phyloP scores from a whole-genome alignment of 2,797 vertebrate genomes.

The Acanthornis magna region DNA sequence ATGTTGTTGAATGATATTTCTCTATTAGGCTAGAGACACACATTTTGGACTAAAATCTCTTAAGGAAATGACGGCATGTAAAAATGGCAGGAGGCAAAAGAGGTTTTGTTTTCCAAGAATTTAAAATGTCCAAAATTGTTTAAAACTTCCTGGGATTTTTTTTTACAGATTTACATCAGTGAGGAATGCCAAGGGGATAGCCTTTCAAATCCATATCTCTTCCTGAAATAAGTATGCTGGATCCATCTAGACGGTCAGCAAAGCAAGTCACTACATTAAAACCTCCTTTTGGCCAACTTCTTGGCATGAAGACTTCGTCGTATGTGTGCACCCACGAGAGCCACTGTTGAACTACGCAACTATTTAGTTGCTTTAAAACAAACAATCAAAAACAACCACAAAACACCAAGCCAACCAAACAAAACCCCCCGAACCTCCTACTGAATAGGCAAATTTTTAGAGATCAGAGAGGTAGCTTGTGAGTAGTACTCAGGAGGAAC shows the following conservation, averaged over 20 bases:
- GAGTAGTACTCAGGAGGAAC: not conserved
- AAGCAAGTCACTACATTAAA: not conserved
- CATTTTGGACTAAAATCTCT: not conserved
- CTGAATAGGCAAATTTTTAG: not conserved
- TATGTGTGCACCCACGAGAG: not conserved
- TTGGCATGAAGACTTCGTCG: not conserved
- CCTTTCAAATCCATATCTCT: not conserved
- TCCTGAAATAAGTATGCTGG: not conserved
- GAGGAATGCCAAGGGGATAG: not conserved
- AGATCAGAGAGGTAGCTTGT: not conserved
- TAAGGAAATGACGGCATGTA: not conserved
- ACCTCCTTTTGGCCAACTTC: not conserved
- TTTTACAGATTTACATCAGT: not conserved
- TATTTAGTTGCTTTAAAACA: not conserved
- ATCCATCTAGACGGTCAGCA: not conserved
- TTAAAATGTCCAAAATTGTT: not conserved
- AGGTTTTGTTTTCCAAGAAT: not conserved
- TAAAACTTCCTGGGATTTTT: not conserved
- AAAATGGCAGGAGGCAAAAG: not conserved
- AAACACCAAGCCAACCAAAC: accelerated
- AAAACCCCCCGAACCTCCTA: accelerated
- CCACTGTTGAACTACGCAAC: not conserved
- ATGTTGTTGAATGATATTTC: not conserved
- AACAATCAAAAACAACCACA: not conserved
- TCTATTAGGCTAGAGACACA: not conserved